Percentiles rank a stretch among this genome's conserved stretches.
phyloP scores from a whole-genome alignment of 2,113 vertebrate species.

The Microtus montanus region DNA sequence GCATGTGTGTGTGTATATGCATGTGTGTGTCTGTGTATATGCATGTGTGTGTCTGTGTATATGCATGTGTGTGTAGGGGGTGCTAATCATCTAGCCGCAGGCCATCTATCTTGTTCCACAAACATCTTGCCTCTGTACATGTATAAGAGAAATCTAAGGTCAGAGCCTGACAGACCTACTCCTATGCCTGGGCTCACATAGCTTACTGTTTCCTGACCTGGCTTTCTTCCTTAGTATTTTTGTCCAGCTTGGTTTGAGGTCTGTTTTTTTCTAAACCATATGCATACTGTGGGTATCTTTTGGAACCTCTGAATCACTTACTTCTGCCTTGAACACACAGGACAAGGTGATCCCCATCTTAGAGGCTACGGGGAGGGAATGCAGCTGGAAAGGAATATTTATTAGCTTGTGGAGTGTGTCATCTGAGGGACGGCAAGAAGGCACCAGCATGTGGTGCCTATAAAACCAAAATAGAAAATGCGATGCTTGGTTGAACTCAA shows the following conservation, averaged over 20 bases:
- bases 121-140: background rate
- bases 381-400: background rate
- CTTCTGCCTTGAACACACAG: conserved; percentile 17
- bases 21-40: no score
- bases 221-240: background rate
- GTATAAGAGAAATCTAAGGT: background rate
- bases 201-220: background rate
- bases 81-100: background rate
- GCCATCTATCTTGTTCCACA: background rate
- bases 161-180: background rate
- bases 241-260: conserved; percentile 8
- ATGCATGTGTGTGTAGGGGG: no score
- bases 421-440: conserved; percentile 16
- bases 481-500: background rate
- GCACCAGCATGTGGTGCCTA: background rate
- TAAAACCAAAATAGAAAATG: conserved; percentile 68
- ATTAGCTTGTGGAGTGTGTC: conserved; percentile 46
- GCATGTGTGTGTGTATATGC: no score
- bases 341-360: background rate
- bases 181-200: background rate
- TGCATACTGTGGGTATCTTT: background rate
- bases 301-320: conserved; percentile 26
- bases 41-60: no score
- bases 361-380: background rate
- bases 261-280: conserved; percentile 38